A percentile compares a stretch with the other conserved stretches of the same genome.
These are phyloP conservation scores for Tachyglossus aculeatus DNA, from an alignment of 2,797 vertebrate genomes.

Conservation along the genomic window DNA sequence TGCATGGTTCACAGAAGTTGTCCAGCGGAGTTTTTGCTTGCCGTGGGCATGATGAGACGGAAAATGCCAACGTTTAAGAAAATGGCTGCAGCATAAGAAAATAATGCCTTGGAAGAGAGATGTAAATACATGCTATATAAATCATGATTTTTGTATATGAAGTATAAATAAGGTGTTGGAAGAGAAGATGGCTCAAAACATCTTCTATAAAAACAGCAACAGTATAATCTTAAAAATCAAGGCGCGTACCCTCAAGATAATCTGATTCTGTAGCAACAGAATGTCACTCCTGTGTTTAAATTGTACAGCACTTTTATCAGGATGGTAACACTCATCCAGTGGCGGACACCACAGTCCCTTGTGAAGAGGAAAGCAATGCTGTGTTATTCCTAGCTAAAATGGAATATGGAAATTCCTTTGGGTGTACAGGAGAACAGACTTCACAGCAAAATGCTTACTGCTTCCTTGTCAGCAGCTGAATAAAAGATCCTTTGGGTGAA, in stretches of 20 bases:
- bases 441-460: neutral
- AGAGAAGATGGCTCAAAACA: neutral
- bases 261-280: neutral
- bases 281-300: slow-evolving; percentile 1
- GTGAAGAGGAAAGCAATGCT: neutral
- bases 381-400: neutral
- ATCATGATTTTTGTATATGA: too few species aligned
- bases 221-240: neutral
- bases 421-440: neutral
- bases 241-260: neutral
- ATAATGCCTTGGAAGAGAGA: neutral
- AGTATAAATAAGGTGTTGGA: neutral
- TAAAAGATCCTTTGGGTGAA: slow-evolving; percentile 5
- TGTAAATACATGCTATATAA: neutral
- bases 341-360: neutral
- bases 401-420: neutral
- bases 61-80: neutral
- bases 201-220: neutral
- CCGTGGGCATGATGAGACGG: neutral
- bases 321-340: neutral
- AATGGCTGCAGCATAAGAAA: neutral
- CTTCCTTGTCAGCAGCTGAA: neutral
- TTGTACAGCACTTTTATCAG: neutral
- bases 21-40: neutral
- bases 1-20: too few species aligned